These are phyloP conservation scores for Thyatira batis DNA, from an alignment of 2,888 invertebrate genomes.

Conservation along the genomic window DNA sequence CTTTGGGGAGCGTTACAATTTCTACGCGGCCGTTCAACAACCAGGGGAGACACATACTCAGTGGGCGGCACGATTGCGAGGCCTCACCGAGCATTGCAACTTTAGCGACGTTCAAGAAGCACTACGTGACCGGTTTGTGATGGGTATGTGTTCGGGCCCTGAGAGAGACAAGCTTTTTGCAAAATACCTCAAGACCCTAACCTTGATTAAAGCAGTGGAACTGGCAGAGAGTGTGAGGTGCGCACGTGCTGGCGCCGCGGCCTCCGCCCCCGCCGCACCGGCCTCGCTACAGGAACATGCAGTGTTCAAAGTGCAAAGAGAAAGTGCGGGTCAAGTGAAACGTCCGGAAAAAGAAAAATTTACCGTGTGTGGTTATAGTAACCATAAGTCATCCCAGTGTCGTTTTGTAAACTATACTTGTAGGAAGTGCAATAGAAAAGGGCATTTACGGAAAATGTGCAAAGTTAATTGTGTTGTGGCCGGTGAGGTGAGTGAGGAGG, in stretches of 20 bases:
- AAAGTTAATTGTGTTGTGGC: constrained; percentile 10
- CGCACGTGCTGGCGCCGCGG: constrained; percentile 20
- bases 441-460: constrained; percentile 24
- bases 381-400: constrained; percentile 24
- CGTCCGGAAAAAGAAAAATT: constrained; percentile 15
- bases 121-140: constrained; percentile 23
- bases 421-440: constrained; percentile 21
- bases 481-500: constrained; percentile 8
- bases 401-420: constrained; percentile 21
- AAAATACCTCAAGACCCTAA: constrained; percentile 19
- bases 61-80: constrained; percentile 22
- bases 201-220: constrained; percentile 26
- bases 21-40: constrained; percentile 22
- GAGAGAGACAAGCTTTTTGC: constrained; percentile 30
- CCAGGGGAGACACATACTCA: constrained; percentile 18
- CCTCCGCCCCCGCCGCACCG: not conserved
- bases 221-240: constrained; percentile 25
- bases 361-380: constrained; percentile 23
- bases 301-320: constrained; percentile 3
- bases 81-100: constrained; percentile 18
- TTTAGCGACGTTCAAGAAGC: constrained; percentile 23
- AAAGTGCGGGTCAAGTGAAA: not conserved
- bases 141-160: constrained; percentile 25
- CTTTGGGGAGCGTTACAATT: constrained; percentile 29
- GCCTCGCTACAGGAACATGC: no score